These are phyloP conservation scores for Diarsia rubi DNA, from an alignment of 2,888 invertebrate genomes.

Conservation along the genomic window DNA sequence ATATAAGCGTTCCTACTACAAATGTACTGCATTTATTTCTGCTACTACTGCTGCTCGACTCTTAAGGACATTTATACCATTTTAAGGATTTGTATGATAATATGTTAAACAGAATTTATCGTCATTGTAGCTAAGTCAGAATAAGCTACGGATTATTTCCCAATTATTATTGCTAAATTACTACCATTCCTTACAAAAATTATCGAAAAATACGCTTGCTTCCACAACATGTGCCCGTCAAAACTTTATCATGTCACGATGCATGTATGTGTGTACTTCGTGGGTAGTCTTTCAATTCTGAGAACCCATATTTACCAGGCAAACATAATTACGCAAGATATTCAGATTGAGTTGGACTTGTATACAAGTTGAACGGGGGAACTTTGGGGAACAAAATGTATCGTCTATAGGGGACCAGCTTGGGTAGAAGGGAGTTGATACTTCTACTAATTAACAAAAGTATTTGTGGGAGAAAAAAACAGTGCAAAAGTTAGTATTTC, in stretches of 20 bases:
- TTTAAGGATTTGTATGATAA: no score
- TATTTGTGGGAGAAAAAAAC: background rate
- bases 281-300: conserved; percentile 47
- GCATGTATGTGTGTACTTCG: conserved; percentile 23
- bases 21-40: no score
- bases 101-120: no score
- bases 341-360: conserved; percentile 46
- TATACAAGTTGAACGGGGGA: conserved; percentile 8
- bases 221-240: background rate
- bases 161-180: no score
- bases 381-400: conserved; percentile 29
- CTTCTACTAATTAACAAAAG: conserved; percentile 12
- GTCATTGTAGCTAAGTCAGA: no score
- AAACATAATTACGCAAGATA: conserved; percentile 62
- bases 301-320: conserved; percentile 52
- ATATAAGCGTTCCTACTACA: no score
- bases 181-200: no score
- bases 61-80: no score
- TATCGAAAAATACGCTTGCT: background rate
- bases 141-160: no score
- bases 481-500: background rate
- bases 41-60: no score
- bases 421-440: background rate
- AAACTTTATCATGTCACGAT: conserved; percentile 27
- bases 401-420: conserved; percentile 16